phyloP scores from a whole-genome alignment of 2,888 invertebrate genomes.

The Zonitis immaculata region DNA sequence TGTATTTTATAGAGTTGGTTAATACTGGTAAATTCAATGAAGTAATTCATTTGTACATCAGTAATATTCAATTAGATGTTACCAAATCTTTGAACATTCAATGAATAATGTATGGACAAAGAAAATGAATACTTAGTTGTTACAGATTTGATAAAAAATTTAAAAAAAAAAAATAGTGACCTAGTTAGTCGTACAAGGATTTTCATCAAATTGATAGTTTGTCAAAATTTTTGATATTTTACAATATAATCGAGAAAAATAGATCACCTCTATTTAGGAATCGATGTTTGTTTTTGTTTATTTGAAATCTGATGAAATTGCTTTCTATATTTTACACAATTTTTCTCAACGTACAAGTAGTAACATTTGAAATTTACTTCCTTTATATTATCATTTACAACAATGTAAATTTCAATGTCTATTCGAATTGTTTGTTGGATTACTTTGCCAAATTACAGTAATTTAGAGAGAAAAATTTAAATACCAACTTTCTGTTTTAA shows the following conservation, averaged over 20 bases:
- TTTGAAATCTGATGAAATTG: background rate
- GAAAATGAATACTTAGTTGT: conserved; percentile 6
- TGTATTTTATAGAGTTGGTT: background rate
- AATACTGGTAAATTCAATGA: background rate
- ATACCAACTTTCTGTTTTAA: too few relatives aligned
- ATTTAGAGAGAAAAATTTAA: too few relatives aligned
- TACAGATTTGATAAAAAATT: conserved; percentile 18
- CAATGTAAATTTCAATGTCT: too few relatives aligned
- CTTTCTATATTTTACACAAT: too few relatives aligned
- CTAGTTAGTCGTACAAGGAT: conserved; percentile 13
- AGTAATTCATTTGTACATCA: background rate
- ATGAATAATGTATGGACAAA: conserved; percentile 17
- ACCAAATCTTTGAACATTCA: conserved; percentile 7
- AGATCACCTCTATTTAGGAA: too few relatives aligned
- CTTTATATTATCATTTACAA: too few relatives aligned
- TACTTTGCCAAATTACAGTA: too few relatives aligned
- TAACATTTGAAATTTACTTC: too few relatives aligned
- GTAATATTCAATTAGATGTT: conserved; percentile 4
- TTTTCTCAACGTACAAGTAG: too few relatives aligned
- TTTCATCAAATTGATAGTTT: background rate
- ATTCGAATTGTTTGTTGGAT: too few relatives aligned
- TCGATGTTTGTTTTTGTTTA: background rate
- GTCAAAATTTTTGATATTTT: background rate
- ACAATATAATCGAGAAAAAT: background rate
- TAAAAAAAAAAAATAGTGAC: too few relatives aligned